These are phyloP conservation scores for Synanthedon andrenaeformis DNA, from an alignment of 2,888 invertebrate genomes.

Conservation along the genomic window DNA sequence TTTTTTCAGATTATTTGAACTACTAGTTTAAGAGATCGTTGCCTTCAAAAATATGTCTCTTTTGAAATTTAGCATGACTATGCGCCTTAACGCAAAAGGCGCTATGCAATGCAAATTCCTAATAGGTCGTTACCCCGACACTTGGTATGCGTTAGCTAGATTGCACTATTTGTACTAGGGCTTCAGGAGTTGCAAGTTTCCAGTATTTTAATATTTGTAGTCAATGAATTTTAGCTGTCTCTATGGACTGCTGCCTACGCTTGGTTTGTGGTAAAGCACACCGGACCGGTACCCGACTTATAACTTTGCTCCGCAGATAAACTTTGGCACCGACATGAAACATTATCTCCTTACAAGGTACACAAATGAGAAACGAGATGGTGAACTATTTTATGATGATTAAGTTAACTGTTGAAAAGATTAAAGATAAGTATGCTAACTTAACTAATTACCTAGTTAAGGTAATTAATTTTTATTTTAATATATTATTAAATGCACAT, in stretches of 20 bases:
- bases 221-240: constrained; percentile 24
- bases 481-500: too few species aligned
- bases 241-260: constrained; percentile 10
- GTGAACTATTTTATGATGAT: too few species aligned
- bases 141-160: neutral
- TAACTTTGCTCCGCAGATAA: constrained; percentile 13
- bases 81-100: constrained; percentile 8
- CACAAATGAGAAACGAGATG: neutral
- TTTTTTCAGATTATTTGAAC: too few species aligned
- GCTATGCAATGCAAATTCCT: constrained; percentile 19
- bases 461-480: too few species aligned
- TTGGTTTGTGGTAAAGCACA: constrained; percentile 15
- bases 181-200: neutral
- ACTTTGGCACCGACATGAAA: constrained; percentile 17
- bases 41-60: too few species aligned
- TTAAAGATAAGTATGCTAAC: too few species aligned
- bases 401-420: too few species aligned
- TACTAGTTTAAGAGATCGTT: too few species aligned
- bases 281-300: constrained; percentile 10
- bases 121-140: constrained; percentile 18
- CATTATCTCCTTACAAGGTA: constrained; percentile 10
- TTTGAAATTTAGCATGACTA: too few species aligned
- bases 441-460: too few species aligned
- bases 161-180: neutral
- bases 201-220: neutral